Percentiles rank a stretch among this genome's conserved stretches.
Evolutionary conservation across 2,797 vertebrate species (phyloP).

Genomic region (Rhinatrema bivittatum): DNA sequence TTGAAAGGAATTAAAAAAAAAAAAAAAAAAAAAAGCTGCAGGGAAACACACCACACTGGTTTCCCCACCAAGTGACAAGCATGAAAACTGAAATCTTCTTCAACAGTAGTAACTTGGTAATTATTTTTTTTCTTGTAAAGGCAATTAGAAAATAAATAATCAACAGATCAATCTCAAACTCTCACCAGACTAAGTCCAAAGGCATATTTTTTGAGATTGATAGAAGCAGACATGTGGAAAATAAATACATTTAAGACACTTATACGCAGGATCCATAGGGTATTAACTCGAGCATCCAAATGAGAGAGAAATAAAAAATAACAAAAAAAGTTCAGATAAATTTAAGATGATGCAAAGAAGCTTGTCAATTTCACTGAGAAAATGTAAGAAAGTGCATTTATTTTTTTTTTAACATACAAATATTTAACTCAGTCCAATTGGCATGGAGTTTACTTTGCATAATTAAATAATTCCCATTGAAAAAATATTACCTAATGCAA

Average conservation of each 20-base stretch:
- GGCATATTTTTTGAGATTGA: slow-evolving; percentile 12
- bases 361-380: slow-evolving; percentile 55
- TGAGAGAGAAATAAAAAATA: slow-evolving; percentile 22
- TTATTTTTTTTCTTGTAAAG: background rate
- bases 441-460: background rate
- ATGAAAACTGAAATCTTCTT: slow-evolving; percentile 28
- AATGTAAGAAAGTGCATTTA: background rate
- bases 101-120: slow-evolving; percentile 21
- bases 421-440: background rate
- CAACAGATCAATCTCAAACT: slow-evolving; percentile 14
- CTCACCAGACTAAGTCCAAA: slow-evolving; percentile 10
- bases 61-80: slow-evolving; percentile 37
- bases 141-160: slow-evolving; percentile 1
- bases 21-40: too few species aligned
- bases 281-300: slow-evolving; percentile 5
- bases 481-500: background rate
- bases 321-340: slow-evolving; percentile 27
- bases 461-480: background rate
- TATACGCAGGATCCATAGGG: background rate
- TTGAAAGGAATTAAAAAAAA: slow-evolving; percentile 30
- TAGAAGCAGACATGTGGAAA: slow-evolving; percentile 33
- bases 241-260: slow-evolving; percentile 33
- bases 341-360: slow-evolving; percentile 28
- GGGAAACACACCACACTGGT: too few species aligned
- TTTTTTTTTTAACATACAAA: rapidly evolving